A percentile compares a stretch with the other conserved stretches of the same genome.
Evolutionary conservation across 1,140 invertebrate genomes (phyloP).

Genomic region (Streblospio benedicti): DNA sequence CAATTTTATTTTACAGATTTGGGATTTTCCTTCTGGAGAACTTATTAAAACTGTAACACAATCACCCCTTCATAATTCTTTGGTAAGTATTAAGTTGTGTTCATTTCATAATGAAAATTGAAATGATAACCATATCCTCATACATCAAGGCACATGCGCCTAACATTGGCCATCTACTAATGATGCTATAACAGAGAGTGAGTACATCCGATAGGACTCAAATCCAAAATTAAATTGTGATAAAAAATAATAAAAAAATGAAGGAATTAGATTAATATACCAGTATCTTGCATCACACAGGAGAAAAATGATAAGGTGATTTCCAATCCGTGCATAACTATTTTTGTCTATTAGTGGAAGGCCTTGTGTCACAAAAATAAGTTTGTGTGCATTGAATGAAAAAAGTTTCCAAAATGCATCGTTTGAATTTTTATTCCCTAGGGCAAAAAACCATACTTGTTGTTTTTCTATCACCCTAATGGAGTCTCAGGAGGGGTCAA

Average conservation of each 20-base stretch:
- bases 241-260: background rate
- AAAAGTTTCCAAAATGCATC: no score
- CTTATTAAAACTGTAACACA: background rate
- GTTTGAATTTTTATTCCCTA: background rate
- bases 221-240: background rate
- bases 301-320: background rate
- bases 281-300: background rate
- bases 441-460: background rate
- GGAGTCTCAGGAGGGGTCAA: background rate
- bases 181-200: background rate
- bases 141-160: background rate
- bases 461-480: background rate
- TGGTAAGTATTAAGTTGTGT: background rate
- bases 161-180: background rate
- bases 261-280: background rate
- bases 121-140: background rate
- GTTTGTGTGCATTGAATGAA: background rate
- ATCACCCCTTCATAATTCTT: background rate
- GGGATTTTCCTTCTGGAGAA: background rate
- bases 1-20: slow-evolving; percentile 4
- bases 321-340: background rate
- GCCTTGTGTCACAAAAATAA: background rate
- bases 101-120: background rate
- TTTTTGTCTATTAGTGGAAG: background rate
- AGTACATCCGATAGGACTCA: background rate